Conservation (phyloP, 2,888 invertebrate genomes). For the Melikaiella ostensackeni region DNA sequence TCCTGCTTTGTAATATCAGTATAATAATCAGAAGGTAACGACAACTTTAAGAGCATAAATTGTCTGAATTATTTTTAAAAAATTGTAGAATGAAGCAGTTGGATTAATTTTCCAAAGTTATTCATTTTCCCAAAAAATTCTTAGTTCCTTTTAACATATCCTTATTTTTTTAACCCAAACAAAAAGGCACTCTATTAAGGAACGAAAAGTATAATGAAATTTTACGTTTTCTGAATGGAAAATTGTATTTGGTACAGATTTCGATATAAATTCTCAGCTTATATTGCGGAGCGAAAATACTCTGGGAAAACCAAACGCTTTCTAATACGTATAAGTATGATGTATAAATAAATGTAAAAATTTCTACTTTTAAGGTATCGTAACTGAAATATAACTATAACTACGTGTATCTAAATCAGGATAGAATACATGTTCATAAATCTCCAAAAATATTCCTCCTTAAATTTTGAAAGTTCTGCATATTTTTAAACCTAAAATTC, state of each 20-base stretch:
- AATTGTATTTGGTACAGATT: slow-evolving; percentile 44
- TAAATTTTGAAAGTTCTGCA: not conserved
- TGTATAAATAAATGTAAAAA: slow-evolving; percentile 46
- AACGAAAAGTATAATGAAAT: slow-evolving; percentile 17
- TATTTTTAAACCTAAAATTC: not conserved
- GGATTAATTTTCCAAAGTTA: not conserved
- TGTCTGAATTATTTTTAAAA: not conserved
- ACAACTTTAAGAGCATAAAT: not conserved
- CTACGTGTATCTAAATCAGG: slow-evolving; percentile 46
- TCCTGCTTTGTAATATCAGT: not conserved
- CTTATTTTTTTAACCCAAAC: not conserved
- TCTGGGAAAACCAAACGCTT: slow-evolving; percentile 72
- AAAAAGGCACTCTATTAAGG: not conserved
- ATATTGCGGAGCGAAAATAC: slow-evolving; percentile 60
- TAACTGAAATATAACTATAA: slow-evolving; percentile 52
- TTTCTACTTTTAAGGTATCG: slow-evolving; percentile 41
- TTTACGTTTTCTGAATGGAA: slow-evolving; percentile 11
- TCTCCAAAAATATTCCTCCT: not conserved
- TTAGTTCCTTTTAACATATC: not conserved
- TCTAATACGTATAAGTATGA: slow-evolving; percentile 57
- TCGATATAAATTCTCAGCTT: slow-evolving; percentile 54
- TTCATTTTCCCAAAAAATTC: not conserved
- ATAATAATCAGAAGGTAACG: not conserved
- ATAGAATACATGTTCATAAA: slow-evolving; percentile 81
- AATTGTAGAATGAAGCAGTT: not conserved